Base-by-base conservation (phyloP, 2,888 invertebrate species). In the Lithophane ornitopus region DNA sequence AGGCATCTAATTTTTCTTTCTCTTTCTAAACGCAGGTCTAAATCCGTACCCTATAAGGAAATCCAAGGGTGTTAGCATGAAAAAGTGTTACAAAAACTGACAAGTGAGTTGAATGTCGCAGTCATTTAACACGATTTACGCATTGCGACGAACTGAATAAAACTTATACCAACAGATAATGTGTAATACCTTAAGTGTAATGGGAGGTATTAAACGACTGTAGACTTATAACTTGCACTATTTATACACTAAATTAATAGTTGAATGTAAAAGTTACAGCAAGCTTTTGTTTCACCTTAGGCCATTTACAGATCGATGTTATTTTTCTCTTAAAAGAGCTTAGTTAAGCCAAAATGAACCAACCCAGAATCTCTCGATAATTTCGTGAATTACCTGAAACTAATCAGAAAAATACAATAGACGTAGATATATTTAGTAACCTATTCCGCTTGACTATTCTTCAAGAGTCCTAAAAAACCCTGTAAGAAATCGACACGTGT, bases 71-170 rank as follows among this genome's bases (percentile, higher is more conserved):
- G 65, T 81, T 26, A 66, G 12, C 59, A 11, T 52, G 63, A 82
- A 74, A 79, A 63, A 70, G 41, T 70, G 19, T 12, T 39, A 68
- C 19, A 76, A 68, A 68, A 68, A 80, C 67, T 84, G 61, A 74
- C 70, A 65, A 54, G 41, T 34, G 14, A 62, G 46, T 54, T 69
- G 70, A 69, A 81, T 81, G 83, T 80, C 76, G 83, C 74, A 72
- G 66, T 70, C 59, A 67, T 75, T 71, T 46, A 68, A 3, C 19
- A 71, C 56, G 71, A 80, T 65, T 84, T 83, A 85, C 85, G 85
- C 86, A 85, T 61, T 85, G 85, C 86, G 86, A 77, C 84, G 75
- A 41, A 39, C 39, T 69, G 61, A 56, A 69, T 77, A 67, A 65
- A 69, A 74, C 73, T 34, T 74, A 79, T 54, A 70, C n/a, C 2